Evolutionary conservation across 2,113 vertebrate genomes (phyloP).

Genomic region (Serinus canaria): DNA sequence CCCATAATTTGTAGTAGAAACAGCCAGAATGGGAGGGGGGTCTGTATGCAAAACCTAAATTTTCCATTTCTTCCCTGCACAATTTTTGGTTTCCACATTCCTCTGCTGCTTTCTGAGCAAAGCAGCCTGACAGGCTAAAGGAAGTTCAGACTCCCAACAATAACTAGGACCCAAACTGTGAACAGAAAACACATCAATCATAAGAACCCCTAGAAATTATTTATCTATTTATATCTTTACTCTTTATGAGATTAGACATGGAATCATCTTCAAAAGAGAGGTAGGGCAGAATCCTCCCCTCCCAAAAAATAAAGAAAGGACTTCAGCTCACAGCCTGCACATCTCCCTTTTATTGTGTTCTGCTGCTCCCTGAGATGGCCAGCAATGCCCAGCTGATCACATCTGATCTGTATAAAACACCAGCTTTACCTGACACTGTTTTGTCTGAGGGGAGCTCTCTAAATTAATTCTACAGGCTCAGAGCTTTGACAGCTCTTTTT

Average conservation of each 20-base stretch:
- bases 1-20: neutral
- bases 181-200: neutral
- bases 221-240: neutral
- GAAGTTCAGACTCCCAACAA: neutral
- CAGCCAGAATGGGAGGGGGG: neutral
- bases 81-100: neutral
- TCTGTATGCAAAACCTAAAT: neutral
- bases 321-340: neutral
- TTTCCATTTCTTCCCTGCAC: neutral
- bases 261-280: neutral
- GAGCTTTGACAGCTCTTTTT: conserved; percentile 4
- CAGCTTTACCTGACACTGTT: neutral
- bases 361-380: neutral
- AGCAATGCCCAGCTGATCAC: neutral
- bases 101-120: neutral
- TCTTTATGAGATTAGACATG: neutral
- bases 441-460: conserved; percentile 9
- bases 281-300: neutral
- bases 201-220: neutral
- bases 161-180: neutral
- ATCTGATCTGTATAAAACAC: neutral
- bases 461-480: conserved; percentile 32
- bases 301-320: neutral
- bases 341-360: neutral
- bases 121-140: neutral